These are phyloP conservation scores for Leuctra nigra DNA, from an alignment of 2,888 invertebrate genomes.

Conservation along the genomic window DNA sequence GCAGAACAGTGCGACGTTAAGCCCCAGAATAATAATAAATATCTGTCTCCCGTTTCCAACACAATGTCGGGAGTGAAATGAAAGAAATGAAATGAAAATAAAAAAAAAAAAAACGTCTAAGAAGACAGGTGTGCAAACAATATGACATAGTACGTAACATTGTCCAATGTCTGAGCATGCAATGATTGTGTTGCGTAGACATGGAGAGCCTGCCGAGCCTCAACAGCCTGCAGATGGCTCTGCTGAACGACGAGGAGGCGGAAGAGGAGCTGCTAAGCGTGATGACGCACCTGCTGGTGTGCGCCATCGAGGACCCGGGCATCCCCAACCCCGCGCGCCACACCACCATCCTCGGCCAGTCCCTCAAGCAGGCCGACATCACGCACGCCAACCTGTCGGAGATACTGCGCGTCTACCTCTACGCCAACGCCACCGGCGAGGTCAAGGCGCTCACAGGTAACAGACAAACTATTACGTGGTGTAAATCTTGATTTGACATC, in stretches of 20 bases:
- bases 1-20: too few species aligned
- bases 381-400: constrained; percentile 89
- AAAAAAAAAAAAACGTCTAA: not conserved
- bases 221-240: constrained; percentile 77
- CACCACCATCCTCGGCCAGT: constrained; percentile 85
- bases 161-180: too few species aligned
- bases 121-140: constrained; percentile 6
- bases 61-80: too few species aligned
- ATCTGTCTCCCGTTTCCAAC: too few species aligned
- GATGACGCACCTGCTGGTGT: constrained; percentile 81
- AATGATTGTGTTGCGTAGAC: constrained; percentile 56
- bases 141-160: too few species aligned
- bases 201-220: constrained; percentile 82
- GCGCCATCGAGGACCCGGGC: constrained; percentile 90
- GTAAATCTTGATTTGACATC: too few species aligned
- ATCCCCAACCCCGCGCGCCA: constrained; percentile 85
- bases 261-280: constrained; percentile 84
- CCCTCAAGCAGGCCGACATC: constrained; percentile 80
- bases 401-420: constrained; percentile 83
- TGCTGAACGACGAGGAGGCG: constrained; percentile 71
- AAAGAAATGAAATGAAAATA: not conserved
- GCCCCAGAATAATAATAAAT: too few species aligned
- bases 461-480: too few species aligned
- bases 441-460: constrained; percentile 67
- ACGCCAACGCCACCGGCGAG: constrained; percentile 83